Evolutionary conservation across 1,140 invertebrate species (phyloP), one percentile per base, ranked within the genome.

Genomic region (Myzus persicae): DNA sequence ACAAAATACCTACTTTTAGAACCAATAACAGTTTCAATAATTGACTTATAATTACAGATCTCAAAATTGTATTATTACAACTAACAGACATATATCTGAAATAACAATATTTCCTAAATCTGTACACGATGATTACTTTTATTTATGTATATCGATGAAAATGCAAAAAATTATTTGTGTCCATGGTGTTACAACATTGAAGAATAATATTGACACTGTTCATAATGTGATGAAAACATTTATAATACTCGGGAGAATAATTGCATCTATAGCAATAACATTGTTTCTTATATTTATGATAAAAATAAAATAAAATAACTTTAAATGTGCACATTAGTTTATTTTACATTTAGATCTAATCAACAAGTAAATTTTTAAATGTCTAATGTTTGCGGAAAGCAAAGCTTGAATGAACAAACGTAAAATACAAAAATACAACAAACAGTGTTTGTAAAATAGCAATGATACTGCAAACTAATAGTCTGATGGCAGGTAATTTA

Each of bases 351-450:
- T 88, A 54, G 5, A n/a, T 14, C 5, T 76, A 87, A 18, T 46
- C 5, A 54, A 90, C 24, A 90, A 59, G 26, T 54, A 40, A n/a
- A 54, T 31, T 42, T 42, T 11, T 20, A 59, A 42, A 67, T 67
- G 26, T 59, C 26, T 81, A 92, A 48, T 92, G 67, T 94, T 92
- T 82, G 22, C 24, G 18, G 20, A 82, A 94, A 36, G 93, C 93
- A 93, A 94, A 95, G 24, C 94, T 95, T 85, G 94, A 94, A 95
- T 96, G 95, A 95, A 96, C 95, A 94, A 95, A 96, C 26, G 95
- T 94, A 95, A 96, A 96, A 94, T 96, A 95, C 59, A 96, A 94
- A 94, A 95, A 96, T 31, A 96, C 94, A 18, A 96, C 92, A 94
- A 95, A 96, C 38, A 96, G 94, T 4, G 96, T 94, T 94, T 96